phyloP scores from a whole-genome alignment of 2,888 invertebrate genomes.

The Subacronicta megacephala region DNA sequence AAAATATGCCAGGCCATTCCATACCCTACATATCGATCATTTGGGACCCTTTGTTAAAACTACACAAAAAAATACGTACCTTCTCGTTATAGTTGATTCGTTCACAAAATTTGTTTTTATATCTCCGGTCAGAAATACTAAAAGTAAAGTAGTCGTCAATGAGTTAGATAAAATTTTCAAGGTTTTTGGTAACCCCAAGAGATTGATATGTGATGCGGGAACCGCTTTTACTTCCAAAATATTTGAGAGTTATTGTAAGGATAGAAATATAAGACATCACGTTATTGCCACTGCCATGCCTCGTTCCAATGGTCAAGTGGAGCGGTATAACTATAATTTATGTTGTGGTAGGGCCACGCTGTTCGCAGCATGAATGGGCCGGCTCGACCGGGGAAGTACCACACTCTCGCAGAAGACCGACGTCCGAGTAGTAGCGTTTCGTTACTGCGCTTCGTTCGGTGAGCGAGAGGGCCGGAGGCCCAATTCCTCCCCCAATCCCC shows the following conservation, averaged over 20 bases:
- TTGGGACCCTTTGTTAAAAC: constrained; percentile 5
- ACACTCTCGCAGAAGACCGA: too few species aligned
- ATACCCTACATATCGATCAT: constrained; percentile 6
- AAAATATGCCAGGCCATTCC: constrained; percentile 7
- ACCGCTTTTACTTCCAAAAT: neutral
- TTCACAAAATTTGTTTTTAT: constrained; percentile 10
- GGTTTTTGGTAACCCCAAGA: constrained; percentile 3
- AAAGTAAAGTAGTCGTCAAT: neutral
- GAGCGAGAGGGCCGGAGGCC: too few species aligned
- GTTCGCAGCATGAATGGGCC: too few species aligned
- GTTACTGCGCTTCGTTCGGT: too few species aligned
- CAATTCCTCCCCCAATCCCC: too few species aligned
- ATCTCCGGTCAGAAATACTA: constrained; percentile 1
- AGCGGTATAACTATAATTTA: too few species aligned
- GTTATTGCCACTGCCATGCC: too few species aligned
- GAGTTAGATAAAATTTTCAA: constrained; percentile 1
- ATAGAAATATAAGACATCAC: too few species aligned
- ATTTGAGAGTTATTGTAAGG: neutral
- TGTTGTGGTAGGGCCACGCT: too few species aligned
- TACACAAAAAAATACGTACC: constrained; percentile 5
- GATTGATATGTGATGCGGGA: neutral
- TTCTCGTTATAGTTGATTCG: constrained; percentile 5
- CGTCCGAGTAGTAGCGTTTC: too few species aligned
- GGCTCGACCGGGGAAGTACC: too few species aligned
- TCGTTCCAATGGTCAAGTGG: too few species aligned